phyloP scores from a whole-genome alignment of 2,888 invertebrate genomes.

The Pandemis corylana region DNA sequence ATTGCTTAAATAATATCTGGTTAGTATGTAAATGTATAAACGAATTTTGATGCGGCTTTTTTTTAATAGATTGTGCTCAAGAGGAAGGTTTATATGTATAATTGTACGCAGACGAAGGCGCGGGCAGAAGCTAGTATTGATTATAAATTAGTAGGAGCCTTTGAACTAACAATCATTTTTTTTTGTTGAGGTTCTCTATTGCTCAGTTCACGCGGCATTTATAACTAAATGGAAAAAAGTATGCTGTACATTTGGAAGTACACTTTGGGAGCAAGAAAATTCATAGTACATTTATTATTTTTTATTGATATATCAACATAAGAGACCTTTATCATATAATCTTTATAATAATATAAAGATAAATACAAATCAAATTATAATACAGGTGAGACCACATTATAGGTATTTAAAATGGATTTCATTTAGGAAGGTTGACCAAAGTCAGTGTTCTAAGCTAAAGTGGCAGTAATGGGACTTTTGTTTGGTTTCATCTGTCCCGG shows the following conservation, averaged over 20 bases:
- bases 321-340: slow-evolving; percentile 78
- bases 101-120: no score
- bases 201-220: background rate
- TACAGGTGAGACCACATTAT: slow-evolving; percentile 79
- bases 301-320: slow-evolving; percentile 81
- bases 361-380: slow-evolving; percentile 80
- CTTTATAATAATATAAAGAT: slow-evolving; percentile 72
- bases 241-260: background rate
- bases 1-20: no score
- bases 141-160: no score
- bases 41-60: no score
- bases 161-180: no score
- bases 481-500: no score
- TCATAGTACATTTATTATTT: slow-evolving; percentile 61
- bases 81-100: no score
- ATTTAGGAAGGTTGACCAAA: slow-evolving; percentile 68
- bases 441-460: slow-evolving; percentile 60
- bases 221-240: background rate
- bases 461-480: slow-evolving; percentile 68
- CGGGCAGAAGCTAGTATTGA: no score
- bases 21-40: no score
- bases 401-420: slow-evolving; percentile 72
- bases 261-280: slow-evolving; percentile 51
- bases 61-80: no score
- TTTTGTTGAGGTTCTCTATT: no score